Evolutionary conservation across 2,888 invertebrate genomes (phyloP).

Genomic region (Periphyllus acericola): DNA sequence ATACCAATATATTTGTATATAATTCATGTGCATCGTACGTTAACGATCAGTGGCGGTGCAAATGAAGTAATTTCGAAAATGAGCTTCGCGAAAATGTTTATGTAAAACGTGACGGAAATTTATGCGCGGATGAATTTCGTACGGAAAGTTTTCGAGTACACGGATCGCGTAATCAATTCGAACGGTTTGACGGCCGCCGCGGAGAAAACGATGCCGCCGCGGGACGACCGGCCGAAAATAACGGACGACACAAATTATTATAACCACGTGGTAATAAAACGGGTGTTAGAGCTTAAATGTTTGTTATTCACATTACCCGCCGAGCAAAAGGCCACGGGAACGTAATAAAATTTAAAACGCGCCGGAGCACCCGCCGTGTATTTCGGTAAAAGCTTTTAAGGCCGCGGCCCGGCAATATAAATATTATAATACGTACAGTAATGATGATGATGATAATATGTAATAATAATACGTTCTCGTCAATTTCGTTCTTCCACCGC

Average conservation of each 20-base stretch:
- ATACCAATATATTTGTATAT: too few relatives aligned
- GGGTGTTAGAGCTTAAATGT: constrained; percentile 13
- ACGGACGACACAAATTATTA: not conserved
- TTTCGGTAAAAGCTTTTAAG: constrained; percentile 44
- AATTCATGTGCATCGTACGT: too few relatives aligned
- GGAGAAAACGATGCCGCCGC: too few relatives aligned
- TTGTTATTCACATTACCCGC: constrained; percentile 6
- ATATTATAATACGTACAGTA: not conserved
- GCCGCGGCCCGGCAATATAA: not conserved
- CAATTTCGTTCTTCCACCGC: too few relatives aligned
- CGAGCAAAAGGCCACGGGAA: not conserved
- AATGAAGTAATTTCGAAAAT: not conserved
- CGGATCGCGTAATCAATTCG: too few relatives aligned
- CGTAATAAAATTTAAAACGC: constrained; percentile 18
- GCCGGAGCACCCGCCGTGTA: not conserved
- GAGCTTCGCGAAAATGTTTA: not conserved
- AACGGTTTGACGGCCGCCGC: too few relatives aligned
- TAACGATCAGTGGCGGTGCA: too few relatives aligned
- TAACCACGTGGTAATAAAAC: not conserved
- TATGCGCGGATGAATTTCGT: not conserved
- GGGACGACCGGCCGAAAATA: not conserved
- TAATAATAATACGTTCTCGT: not conserved
- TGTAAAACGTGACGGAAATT: not conserved
- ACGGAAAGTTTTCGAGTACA: too few relatives aligned
- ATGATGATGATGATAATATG: too few relatives aligned